These are phyloP conservation scores for Anhinga anhinga DNA, from an alignment of 2,113 vertebrate genomes.

Conservation along the genomic window DNA sequence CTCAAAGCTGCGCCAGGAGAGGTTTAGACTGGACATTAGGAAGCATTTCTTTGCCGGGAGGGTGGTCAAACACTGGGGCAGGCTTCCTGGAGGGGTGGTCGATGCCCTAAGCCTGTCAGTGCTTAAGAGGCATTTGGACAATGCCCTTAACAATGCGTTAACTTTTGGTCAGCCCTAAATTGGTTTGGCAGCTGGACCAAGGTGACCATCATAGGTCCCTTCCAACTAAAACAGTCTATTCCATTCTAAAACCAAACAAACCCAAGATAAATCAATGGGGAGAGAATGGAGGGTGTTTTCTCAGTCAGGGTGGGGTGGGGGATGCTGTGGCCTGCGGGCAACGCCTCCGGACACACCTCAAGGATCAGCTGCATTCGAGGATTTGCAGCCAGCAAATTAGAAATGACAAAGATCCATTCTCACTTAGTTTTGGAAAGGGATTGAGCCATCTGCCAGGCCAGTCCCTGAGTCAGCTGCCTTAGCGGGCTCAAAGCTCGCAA, in stretches of 20 bases:
- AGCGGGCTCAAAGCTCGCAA: neutral
- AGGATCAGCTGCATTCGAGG: neutral
- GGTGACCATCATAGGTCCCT: rapidly evolving
- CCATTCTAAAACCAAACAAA: neutral
- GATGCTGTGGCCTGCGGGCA: neutral
- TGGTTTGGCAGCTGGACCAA: neutral
- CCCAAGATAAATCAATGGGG: neutral
- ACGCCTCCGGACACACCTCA: rapidly evolving
- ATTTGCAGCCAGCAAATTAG: neutral
- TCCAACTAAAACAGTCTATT: neutral
- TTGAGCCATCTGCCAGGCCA: neutral
- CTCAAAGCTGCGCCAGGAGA: neutral
- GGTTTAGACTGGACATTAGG: rapidly evolving
- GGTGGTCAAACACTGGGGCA: neutral
- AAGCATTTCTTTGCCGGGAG: neutral
- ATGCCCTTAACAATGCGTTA: neutral
- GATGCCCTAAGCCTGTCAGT: neutral
- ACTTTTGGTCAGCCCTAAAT: neutral
- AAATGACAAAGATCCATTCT: neutral
- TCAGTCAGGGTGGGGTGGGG: rapidly evolving
- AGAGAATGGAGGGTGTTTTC: neutral
- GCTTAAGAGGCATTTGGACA: neutral
- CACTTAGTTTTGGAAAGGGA: neutral
- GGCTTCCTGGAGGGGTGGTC: neutral
- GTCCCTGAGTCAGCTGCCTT: neutral